A percentile compares a stretch with the other conserved stretches of the same genome.
Evolutionary conservation across 2,113 vertebrate species (phyloP).

Genomic region (Aspidoscelis tigris): DNA sequence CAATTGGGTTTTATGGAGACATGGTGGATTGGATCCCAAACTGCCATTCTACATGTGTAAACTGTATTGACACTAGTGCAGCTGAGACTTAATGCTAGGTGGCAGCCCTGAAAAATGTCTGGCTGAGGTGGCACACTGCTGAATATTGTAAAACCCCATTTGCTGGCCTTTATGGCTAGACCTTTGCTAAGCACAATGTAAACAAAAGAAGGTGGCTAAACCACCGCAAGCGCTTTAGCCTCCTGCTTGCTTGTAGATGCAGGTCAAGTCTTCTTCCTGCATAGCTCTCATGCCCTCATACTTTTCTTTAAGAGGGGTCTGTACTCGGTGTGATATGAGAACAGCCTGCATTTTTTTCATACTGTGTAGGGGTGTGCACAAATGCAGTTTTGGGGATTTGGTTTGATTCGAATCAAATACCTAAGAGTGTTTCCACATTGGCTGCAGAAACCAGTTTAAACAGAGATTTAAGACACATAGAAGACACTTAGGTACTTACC

Average conservation of each 20-base stretch:
- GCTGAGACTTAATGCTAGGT: not conserved
- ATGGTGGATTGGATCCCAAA: not conserved
- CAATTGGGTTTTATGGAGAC: constrained; percentile 13
- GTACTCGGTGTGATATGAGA: not conserved
- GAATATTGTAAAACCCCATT: not conserved
- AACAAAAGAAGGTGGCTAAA: not conserved
- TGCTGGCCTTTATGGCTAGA: not conserved
- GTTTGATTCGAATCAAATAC: too few relatives aligned
- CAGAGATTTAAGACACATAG: too few relatives aligned
- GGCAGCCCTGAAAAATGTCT: not conserved
- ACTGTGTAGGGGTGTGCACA: too few relatives aligned
- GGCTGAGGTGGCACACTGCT: not conserved
- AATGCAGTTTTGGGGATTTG: not conserved
- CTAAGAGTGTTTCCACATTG: too few relatives aligned
- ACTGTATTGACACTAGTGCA: not conserved
- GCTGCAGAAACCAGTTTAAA: too few relatives aligned
- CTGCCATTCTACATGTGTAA: not conserved
- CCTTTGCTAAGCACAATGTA: not conserved
- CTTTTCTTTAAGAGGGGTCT: not conserved
- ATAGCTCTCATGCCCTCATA: not conserved
- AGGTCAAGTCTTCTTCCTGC: not conserved
- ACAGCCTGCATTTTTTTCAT: too few relatives aligned
- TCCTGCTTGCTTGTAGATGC: not conserved
- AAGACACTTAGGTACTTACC: too few relatives aligned
- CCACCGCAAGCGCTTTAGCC: not conserved